Conservation (phyloP, 2,888 invertebrate genomes). For the Habroteleia sp. region DNA sequence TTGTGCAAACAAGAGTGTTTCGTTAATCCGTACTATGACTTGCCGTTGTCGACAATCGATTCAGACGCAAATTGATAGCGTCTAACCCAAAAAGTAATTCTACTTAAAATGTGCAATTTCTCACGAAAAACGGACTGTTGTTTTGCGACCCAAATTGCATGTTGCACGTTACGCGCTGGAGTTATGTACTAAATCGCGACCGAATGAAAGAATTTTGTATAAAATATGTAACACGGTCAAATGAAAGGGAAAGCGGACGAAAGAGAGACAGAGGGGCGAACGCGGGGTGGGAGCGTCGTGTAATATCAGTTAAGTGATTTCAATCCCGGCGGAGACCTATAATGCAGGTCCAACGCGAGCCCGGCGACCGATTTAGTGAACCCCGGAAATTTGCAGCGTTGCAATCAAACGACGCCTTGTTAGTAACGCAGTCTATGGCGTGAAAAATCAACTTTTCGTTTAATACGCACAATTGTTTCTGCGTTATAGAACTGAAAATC, state of each 20-base stretch:
- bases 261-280: neutral
- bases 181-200: constrained; percentile 26
- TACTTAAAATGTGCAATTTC: too few relatives aligned
- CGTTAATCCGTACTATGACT: too few relatives aligned
- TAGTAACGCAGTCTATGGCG: too few relatives aligned
- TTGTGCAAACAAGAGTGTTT: too few relatives aligned
- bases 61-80: too few relatives aligned
- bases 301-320: constrained; percentile 63
- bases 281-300: constrained; percentile 37
- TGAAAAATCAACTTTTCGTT: neutral
- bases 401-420: constrained; percentile 17
- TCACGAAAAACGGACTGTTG: too few relatives aligned
- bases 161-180: neutral
- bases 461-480: too few relatives aligned
- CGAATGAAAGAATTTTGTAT: constrained; percentile 38
- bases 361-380: constrained; percentile 50
- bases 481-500: too few relatives aligned
- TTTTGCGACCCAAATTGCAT: constrained; percentile 9
- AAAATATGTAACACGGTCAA: constrained; percentile 62
- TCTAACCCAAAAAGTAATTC: too few relatives aligned
- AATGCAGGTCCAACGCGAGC: constrained; percentile 44
- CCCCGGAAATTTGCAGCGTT: constrained; percentile 43
- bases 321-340: constrained; percentile 48
- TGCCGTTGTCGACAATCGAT: too few relatives aligned
- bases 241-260: constrained; percentile 62